Evolutionary conservation across 2,888 invertebrate species (phyloP).

Genomic region (Leucophenga maculata): DNA sequence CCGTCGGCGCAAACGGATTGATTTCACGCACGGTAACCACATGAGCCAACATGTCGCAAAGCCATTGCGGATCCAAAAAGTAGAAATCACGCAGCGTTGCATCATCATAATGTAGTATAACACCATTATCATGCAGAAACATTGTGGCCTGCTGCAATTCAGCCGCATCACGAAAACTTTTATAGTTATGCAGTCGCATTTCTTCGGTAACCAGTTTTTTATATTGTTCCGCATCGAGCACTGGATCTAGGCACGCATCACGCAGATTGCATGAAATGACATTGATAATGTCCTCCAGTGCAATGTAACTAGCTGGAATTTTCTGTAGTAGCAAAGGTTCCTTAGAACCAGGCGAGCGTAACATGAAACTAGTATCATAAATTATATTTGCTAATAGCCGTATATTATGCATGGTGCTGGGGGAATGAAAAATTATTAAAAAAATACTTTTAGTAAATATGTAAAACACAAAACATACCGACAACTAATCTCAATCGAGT

Average conservation of each 20-base stretch:
- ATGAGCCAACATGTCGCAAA: slow-evolving; percentile 97
- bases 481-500: slow-evolving; percentile 91
- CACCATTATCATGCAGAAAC: slow-evolving; percentile 98
- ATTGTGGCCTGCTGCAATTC: slow-evolving; percentile 96
- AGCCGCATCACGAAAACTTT: slow-evolving; percentile 81
- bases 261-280: slow-evolving; percentile 85
- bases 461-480: slow-evolving; percentile 48
- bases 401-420: slow-evolving; percentile 90
- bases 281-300: slow-evolving; percentile 92
- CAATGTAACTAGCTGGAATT: slow-evolving; percentile 95
- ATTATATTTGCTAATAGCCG: slow-evolving; percentile 91
- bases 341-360: slow-evolving; percentile 92
- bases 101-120: slow-evolving; percentile 94
- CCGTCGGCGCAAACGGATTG: slow-evolving; percentile 93
- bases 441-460: not conserved
- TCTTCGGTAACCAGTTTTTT: slow-evolving; percentile 71
- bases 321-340: slow-evolving; percentile 92
- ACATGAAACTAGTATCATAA: slow-evolving; percentile 93
- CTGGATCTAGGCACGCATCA: slow-evolving; percentile 82
- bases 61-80: slow-evolving; percentile 98
- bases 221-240: slow-evolving; percentile 87
- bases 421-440: not conserved
- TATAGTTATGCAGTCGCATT: slow-evolving; percentile 71
- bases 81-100: slow-evolving; percentile 94
- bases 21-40: slow-evolving; percentile 98